A percentile compares a stretch with the other conserved stretches of the same genome.
Conservation (phyloP, 2,113 vertebrate genomes). For the Bostrychus sinensis region DNA sequence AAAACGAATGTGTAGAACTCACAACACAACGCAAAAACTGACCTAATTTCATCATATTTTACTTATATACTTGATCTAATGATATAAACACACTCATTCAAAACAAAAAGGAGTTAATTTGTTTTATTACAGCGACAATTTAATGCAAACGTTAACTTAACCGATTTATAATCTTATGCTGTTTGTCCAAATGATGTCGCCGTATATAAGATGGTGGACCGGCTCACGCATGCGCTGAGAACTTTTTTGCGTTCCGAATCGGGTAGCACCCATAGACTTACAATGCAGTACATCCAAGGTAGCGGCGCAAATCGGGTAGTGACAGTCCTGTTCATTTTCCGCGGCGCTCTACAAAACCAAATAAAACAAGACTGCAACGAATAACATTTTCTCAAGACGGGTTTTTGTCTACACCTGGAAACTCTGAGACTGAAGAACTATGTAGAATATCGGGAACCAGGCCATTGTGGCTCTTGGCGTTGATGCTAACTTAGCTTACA, state of each 20-base stretch:
- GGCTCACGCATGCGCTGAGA: slow-evolving; percentile 3
- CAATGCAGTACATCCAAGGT: not conserved
- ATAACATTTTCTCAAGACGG: not conserved
- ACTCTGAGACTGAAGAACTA: not conserved
- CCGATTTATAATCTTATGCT: not conserved
- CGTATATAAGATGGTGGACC: not conserved
- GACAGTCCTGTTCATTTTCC: slow-evolving; percentile 33
- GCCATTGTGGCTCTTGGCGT: slow-evolving; percentile 43
- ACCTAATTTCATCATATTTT: no score
- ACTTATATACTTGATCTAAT: not conserved
- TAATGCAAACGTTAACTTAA: not conserved
- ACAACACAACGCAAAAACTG: not conserved
- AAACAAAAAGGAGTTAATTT: not conserved
- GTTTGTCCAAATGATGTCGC: not conserved
- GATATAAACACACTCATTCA: not conserved
- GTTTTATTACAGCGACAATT: not conserved
- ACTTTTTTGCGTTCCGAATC: not conserved
- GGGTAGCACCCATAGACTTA: not conserved
- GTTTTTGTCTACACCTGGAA: not conserved
- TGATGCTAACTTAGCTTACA: slow-evolving; percentile 58
- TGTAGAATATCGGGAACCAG: slow-evolving; percentile 22
- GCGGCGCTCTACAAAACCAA: slow-evolving; percentile 36
- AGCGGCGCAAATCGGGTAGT: slow-evolving; percentile 4
- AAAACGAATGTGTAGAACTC: not conserved
- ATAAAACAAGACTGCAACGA: slow-evolving; percentile 11